These are phyloP conservation scores for Lasioglossum leucozonium DNA, from an alignment of 2,888 invertebrate genomes.

Conservation along the genomic window DNA sequence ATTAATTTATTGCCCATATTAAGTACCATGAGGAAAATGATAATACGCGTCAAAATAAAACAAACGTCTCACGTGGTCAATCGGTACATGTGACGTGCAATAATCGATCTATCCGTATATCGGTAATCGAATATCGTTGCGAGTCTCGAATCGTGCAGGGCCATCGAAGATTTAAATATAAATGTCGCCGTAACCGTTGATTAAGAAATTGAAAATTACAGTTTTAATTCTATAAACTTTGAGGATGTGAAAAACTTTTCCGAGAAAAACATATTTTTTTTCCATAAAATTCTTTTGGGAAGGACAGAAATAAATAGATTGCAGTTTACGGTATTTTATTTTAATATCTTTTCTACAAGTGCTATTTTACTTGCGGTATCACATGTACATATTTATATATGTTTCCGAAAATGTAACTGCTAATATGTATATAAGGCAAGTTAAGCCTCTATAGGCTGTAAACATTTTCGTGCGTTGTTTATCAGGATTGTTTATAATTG, in stretches of 20 bases:
- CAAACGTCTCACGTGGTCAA: background rate
- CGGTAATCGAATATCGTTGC: background rate
- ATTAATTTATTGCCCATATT: background rate
- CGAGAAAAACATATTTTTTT: background rate
- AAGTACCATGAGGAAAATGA: background rate
- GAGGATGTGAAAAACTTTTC: background rate
- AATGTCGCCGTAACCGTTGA: too few relatives aligned
- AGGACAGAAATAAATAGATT: background rate
- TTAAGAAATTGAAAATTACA: too few relatives aligned
- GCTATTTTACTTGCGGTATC: constrained; percentile 54
- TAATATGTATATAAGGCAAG: constrained; percentile 64
- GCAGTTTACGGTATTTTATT: constrained; percentile 62
- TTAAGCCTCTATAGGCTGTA: constrained; percentile 64
- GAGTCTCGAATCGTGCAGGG: background rate
- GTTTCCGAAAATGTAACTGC: constrained; percentile 62
- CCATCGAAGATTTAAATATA: constrained; percentile 4
- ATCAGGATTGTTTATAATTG: constrained; percentile 39
- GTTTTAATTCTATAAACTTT: background rate
- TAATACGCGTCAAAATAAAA: constrained; percentile 22
- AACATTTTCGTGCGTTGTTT: constrained; percentile 60
- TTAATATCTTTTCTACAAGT: constrained; percentile 63
- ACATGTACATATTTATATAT: constrained; percentile 51
- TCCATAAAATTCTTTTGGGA: background rate
- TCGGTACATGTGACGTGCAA: background rate
- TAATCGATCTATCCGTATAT: constrained; percentile 1